These are phyloP conservation scores for Solen grandis DNA, from an alignment of 1,140 invertebrate genomes.

Conservation along the genomic window DNA sequence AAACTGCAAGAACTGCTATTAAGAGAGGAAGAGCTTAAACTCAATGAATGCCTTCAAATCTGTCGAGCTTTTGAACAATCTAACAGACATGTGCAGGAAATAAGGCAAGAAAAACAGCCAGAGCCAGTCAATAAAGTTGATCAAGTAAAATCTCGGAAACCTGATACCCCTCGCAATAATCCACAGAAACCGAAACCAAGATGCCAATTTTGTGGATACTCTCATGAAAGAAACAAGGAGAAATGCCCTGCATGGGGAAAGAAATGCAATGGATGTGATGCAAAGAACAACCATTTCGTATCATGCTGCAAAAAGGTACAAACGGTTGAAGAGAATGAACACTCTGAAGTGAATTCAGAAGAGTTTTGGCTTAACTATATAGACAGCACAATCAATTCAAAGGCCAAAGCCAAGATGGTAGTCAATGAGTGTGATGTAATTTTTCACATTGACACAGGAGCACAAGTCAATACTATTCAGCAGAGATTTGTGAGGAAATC, in stretches of 20 bases:
- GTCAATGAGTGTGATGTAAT: slow-evolving; percentile 16
- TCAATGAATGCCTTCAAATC: slow-evolving; percentile 1
- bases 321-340: neutral
- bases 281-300: slow-evolving; percentile 42
- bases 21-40: slow-evolving; percentile 5
- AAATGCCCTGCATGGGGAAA: slow-evolving; percentile 57
- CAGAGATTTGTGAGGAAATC: neutral
- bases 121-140: neutral
- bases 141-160: neutral
- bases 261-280: slow-evolving; percentile 22
- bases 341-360: neutral
- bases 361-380: slow-evolving; percentile 1
- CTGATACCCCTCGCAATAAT: too few species aligned
- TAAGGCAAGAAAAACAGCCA: slow-evolving; percentile 3
- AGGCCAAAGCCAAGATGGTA: neutral
- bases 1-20: slow-evolving; percentile 28
- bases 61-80: slow-evolving; percentile 3
- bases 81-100: slow-evolving; percentile 22
- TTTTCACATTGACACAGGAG: slow-evolving; percentile 25
- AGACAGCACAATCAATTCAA: neutral
- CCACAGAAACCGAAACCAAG: neutral
- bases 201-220: slow-evolving; percentile 51
- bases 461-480: slow-evolving; percentile 19
- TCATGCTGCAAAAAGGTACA: neutral
- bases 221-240: slow-evolving; percentile 23